Evolutionary conservation across 2,113 vertebrate species (phyloP).

Genomic region (Macquaria australasica): DNA sequence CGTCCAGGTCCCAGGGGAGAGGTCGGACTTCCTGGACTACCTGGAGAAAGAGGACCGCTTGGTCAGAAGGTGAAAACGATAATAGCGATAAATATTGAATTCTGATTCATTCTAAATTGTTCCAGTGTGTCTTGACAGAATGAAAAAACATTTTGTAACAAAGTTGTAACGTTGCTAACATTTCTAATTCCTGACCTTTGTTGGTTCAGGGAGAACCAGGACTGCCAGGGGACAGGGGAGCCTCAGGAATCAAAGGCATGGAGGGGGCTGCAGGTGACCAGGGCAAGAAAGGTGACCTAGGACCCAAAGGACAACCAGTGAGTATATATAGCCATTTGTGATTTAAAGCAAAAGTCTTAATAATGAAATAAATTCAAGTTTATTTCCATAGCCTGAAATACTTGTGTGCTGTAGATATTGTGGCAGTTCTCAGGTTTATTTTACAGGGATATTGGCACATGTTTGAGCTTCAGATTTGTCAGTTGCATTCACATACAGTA

Average conservation of each 20-base stretch:
- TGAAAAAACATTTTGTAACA: neutral
- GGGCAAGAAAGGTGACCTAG: constrained; percentile 88
- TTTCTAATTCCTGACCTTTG: neutral
- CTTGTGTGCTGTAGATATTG: neutral
- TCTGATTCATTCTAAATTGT: neutral
- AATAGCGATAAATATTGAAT: neutral
- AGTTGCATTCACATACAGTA: neutral
- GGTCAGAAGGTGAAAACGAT: constrained; percentile 89
- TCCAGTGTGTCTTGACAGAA: neutral
- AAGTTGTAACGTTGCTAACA: no score
- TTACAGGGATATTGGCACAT: neutral
- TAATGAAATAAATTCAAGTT: neutral
- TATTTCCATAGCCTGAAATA: neutral
- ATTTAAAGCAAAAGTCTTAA: constrained; percentile 1
- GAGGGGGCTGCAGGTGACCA: constrained; percentile 91
- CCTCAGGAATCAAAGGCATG: constrained; percentile 87
- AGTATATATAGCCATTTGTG: constrained; percentile 58
- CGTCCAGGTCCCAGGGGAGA: constrained; percentile 89
- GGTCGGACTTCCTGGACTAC: constrained; percentile 87
- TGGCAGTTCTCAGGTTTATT: no score
- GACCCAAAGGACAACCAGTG: constrained; percentile 91
- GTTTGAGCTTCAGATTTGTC: neutral
- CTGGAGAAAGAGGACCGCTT: constrained; percentile 86
- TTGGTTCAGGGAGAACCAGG: constrained; percentile 91
- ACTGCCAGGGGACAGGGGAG: constrained; percentile 89